Evolutionary conservation across 37 sponge, comb jelly and placozoan species (phyloP).

Genomic region (Beroe ovata): DNA sequence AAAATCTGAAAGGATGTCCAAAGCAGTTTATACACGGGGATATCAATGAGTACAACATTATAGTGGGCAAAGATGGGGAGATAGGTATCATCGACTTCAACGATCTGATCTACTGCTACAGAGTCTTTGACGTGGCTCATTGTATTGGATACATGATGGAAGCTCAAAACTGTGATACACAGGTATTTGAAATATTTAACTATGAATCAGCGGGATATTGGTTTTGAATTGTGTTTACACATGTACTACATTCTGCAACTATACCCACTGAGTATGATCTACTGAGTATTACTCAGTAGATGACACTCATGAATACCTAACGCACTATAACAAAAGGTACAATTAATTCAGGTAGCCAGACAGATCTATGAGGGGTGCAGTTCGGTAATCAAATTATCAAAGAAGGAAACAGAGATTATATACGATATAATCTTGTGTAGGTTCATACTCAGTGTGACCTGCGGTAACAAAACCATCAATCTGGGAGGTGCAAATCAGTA

Average conservation of each 20-base stretch:
- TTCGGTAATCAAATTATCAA: slow-evolving; percentile 15
- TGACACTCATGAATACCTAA: no score
- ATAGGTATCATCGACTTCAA: slow-evolving; percentile 37
- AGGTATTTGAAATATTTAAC: no score
- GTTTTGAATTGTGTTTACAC: no score
- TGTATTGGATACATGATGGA: slow-evolving; percentile 44
- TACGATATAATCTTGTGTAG: not conserved
- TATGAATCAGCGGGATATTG: no score
- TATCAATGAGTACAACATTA: slow-evolving; percentile 47
- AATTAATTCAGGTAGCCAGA: not conserved
- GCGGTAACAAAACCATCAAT: not conserved
- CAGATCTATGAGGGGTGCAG: slow-evolving; percentile 18
- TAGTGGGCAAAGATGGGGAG: slow-evolving; percentile 17
- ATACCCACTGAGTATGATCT: no score
- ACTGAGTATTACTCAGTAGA: no score
- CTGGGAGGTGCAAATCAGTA: not conserved
- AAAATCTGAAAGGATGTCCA: not conserved
- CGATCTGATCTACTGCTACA: slow-evolving; percentile 4
- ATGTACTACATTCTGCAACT: no score
- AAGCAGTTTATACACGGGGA: slow-evolving; percentile 1
- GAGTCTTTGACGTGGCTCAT: slow-evolving; percentile 32
- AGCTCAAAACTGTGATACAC: not conserved
- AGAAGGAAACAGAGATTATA: not conserved
- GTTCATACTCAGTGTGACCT: slow-evolving; percentile 2
- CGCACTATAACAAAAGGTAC: no score